A percentile compares a stretch with the other conserved stretches of the same genome.
Conservation (phyloP, 2,113 vertebrate species). For the Potamarius usumacintae region DNA sequence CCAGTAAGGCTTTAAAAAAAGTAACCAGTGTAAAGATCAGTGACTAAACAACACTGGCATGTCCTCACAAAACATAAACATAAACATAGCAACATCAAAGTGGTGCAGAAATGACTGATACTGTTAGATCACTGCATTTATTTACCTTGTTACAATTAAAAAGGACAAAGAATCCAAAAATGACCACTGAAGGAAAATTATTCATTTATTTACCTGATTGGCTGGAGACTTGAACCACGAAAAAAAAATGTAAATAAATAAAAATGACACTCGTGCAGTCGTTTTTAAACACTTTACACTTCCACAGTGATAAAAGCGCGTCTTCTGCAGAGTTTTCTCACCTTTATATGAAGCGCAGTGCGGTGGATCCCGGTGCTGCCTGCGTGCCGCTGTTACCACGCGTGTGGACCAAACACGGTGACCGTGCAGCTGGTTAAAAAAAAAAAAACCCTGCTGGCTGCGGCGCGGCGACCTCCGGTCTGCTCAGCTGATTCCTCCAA, state of each 20-base stretch:
- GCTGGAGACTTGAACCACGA: neutral
- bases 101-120: neutral
- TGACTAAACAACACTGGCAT: neutral
- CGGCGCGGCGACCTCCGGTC: slow-evolving; percentile 20
- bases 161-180: neutral
- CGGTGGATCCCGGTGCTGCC: neutral
- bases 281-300: neutral
- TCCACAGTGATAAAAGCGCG: neutral
- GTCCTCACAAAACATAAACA: neutral
- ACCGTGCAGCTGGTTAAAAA: neutral
- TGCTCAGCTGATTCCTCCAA: slow-evolving; percentile 51
- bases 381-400: neutral
- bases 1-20: no score
- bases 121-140: neutral
- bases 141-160: neutral
- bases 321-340: neutral
- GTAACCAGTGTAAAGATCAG: neutral
- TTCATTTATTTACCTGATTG: neutral
- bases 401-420: neutral
- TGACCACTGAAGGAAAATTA: neutral
- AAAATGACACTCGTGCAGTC: neutral
- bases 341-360: neutral
- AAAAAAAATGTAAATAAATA: neutral
- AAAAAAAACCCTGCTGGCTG: neutral
- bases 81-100: neutral